Base-by-base conservation (phyloP, 30 jellyfish, hydroid and myxozoan species). In the Catostylus mosaicus region DNA sequence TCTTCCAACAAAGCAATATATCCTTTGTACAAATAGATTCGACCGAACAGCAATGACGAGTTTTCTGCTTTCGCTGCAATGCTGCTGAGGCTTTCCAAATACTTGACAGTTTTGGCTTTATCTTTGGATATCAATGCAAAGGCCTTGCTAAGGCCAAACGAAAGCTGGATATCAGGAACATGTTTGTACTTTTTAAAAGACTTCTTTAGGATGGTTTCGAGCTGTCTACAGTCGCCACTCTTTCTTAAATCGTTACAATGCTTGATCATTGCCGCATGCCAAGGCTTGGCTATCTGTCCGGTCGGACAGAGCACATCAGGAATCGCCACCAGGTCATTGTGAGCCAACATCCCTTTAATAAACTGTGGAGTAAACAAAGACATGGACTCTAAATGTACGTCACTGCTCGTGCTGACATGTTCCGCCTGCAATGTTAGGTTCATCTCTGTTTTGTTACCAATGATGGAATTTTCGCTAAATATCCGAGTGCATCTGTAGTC, bases 191-290 rank as follows among this genome's bases (percentile, higher is more conserved):
- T 50, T 35, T 9, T 3, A n/a, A 22, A 10, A 37, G 65, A 47
- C 7, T 34, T 10, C 34, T 36, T 36, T 22, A 69, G 65, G 12
- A 69, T 3, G 8, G 23, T 34, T 33, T 50, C 66, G 5, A 30
- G 82, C 67, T 69, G 30, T 24, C n/a, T 24, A 43, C 11, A 69
- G 34, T 69, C 30, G 7, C 82, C 82, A 8, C 82, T 38, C 30
- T 69, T 33, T 22, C 82, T 30, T 1, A 69, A 66, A 47, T 26
- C 38, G 22, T 69, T 31, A 36, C 82, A 69, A 5, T 20, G 33
- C 24, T 22, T 20, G 20, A 69, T 69, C 31, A 33, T 4, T 1
- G 7, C 22, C 22, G 6, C 37, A 47, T 69, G 82, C 30, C 37
- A 12, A 33, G 82, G 48, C 30, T 34, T 69, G 20, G 40, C 35